Base-by-base conservation (phyloP, 2,888 invertebrate species). In the Eupithecia subfuscata region DNA sequence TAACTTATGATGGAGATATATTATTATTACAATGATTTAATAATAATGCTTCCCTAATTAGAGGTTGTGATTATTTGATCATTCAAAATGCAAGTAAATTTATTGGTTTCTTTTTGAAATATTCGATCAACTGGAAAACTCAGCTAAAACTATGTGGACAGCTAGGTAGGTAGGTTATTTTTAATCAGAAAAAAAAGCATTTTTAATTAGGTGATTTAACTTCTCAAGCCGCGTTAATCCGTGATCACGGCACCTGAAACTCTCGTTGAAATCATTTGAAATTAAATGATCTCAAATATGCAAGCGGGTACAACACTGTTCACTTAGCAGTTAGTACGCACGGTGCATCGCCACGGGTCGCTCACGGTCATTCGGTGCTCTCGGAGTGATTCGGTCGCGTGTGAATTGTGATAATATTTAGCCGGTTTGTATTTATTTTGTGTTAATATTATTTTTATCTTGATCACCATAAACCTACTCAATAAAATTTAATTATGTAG, bases 311-410 rank as follows among this genome's bases (percentile, higher is more conserved):
- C 65, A 67, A 37, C 72, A 40, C 67, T 72, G 30, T 40, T 43
- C 52, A 56, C 40, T 45, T 64, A 48, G 48, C 25, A 75, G 71
- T 72, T 65, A 72, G 56, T 70, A 72, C 37, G 52, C 64, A 18
- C 69, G 22, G 72, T 37, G 75, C 72, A 60, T 25, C 14, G 40
- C 67, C 56, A 2, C 63, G 30, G 18, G 30, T 22, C 52, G 11
- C 67, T 75, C 80, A 76, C 69, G 80, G 78, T 40, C 77, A 75
- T 64, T 77, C 74, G 75, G 75, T 18, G 34, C 14, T 25, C 25
- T 25, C 60, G 60, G 25, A 12, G 22, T 60, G 25, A 25, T 60
- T 60, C 14, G 14, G 14, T 60, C 60, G 64, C 34, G 34, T 34
- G 64, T 64, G 34, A 63, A 64, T 64, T 34, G 64, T 64, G 64